Conservation (phyloP, 2,113 vertebrate genomes). For the Panthera tigris region DNA sequence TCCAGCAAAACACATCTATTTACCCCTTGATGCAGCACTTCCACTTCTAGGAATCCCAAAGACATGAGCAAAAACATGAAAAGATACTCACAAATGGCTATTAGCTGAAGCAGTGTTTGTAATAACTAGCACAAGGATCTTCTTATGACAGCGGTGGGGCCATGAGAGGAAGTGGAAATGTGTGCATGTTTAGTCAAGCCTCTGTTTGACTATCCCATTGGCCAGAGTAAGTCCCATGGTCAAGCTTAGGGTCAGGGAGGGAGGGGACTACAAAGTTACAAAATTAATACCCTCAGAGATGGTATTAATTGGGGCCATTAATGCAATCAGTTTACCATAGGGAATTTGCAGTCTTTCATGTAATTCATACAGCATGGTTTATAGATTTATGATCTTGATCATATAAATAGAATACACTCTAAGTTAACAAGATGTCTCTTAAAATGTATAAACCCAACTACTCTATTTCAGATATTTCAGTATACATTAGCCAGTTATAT, state of each 20-base stretch:
- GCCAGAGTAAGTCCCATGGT: background rate
- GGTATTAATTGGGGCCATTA: background rate
- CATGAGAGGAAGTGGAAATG: background rate
- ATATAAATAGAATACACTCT: background rate
- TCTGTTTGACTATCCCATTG: background rate
- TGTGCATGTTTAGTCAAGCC: background rate
- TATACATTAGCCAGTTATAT: background rate
- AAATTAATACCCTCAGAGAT: background rate
- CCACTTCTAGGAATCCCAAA: background rate
- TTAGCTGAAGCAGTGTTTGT: background rate
- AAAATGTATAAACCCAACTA: background rate
- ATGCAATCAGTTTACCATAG: background rate
- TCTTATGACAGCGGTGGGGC: background rate
- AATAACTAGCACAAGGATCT: background rate
- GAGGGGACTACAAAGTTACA: background rate
- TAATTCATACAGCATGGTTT: background rate
- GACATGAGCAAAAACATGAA: background rate
- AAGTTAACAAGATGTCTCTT: background rate
- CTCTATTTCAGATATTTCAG: background rate
- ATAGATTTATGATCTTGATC: background rate
- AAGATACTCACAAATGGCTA: background rate
- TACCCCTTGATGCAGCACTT: background rate
- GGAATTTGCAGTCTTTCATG: background rate
- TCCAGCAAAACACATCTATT: background rate
- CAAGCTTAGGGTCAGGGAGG: background rate